Base-by-base conservation (phyloP, 2,888 invertebrate species). In the Achlya flavicornis region DNA sequence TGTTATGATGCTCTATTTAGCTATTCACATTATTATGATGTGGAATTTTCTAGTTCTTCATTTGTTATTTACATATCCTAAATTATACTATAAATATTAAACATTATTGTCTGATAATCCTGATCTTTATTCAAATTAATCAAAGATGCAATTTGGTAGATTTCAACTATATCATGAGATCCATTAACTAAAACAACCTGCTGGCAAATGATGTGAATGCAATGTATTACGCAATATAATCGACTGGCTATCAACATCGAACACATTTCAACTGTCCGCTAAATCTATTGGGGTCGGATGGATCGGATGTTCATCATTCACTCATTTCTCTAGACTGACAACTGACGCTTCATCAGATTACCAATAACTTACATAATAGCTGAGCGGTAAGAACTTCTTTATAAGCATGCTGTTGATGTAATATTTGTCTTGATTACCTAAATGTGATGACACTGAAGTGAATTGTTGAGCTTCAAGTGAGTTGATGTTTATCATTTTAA, bases 321-420 rank as follows among this genome's bases (percentile, higher is more conserved):
- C 63, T 66, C 66, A 66, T 63, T 57, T 58, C 58, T 63, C 46
- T 59, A 35, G 62, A 61, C 53, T 72, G 67, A 57, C 62, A 62
- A 64, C 65, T 68, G 65, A 67, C 58, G 66, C 61, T 64, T 69
- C 72, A 70, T 73, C 67, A 70, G 65, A 64, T 71, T 74, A 68
- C 69, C 72, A 70, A 71, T 70, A 61, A 62, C 58, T 69, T 65
- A 58, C 62, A 64, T 62, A 62, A 61, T 26, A 64, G 60, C 57
- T 63, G 60, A 63, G 64, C 62, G 59, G 66, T 46, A 57, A 35
- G 64, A 70, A 66, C 10, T 38, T 38, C 10, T 70, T 59, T 64
- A 61, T 64, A 62, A 63, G 35, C 61, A 48, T 41, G 41, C 57
- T 60, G 59, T 41, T 68, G 58, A 59, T 35, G 62, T 46, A 62